Evolutionary conservation across 2,113 vertebrate genomes (phyloP).

Genomic region (Diglossa brunneiventris): DNA sequence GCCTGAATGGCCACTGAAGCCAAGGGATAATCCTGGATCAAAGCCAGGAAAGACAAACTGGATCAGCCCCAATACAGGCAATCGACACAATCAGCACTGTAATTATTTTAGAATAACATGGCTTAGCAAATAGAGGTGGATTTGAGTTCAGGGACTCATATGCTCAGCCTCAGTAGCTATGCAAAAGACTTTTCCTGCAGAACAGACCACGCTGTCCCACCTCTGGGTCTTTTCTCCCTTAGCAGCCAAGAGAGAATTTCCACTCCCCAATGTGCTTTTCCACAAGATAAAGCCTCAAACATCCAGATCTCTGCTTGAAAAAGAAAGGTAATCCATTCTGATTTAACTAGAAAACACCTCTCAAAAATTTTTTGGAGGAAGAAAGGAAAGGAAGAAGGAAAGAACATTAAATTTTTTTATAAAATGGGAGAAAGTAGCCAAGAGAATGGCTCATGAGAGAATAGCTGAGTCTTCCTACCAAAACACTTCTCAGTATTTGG

Average conservation of each 20-base stretch:
- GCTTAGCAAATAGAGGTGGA: neutral
- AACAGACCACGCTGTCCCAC: neutral
- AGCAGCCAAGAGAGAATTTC: neutral
- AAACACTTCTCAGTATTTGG: neutral
- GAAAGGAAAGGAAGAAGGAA: neutral
- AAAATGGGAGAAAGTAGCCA: neutral
- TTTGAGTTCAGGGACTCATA: neutral
- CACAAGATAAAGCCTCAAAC: neutral
- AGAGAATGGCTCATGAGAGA: neutral
- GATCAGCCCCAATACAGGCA: neutral
- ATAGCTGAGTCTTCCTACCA: neutral
- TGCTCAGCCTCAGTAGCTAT: neutral
- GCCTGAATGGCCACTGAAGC: neutral
- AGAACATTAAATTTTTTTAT: neutral
- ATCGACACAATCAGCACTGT: neutral
- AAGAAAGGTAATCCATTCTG: neutral
- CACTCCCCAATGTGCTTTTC: neutral
- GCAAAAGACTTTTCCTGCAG: neutral
- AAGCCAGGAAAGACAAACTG: neutral
- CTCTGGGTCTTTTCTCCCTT: neutral
- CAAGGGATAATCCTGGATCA: neutral
- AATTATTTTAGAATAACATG: conserved; percentile 31
- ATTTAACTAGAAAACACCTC: neutral
- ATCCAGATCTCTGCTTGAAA: neutral
- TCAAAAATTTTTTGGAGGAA: neutral